Evolutionary conservation across 1,140 invertebrate species (phyloP).

Genomic region (Diprion similis): DNA sequence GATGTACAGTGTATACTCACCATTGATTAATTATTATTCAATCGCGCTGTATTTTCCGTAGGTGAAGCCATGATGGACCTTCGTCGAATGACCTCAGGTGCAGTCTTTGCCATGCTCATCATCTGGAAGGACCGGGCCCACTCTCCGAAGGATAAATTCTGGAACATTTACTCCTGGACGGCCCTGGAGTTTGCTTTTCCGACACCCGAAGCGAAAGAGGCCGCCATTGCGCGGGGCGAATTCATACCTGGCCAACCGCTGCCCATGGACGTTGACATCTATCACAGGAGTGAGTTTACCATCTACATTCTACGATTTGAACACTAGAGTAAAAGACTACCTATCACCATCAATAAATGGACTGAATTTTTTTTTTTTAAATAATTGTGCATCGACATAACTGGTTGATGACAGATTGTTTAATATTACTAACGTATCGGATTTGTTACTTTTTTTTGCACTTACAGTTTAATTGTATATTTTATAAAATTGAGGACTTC

Average conservation of each 20-base stretch:
- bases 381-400: too few species aligned
- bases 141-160: constrained; percentile 31
- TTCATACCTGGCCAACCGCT: constrained; percentile 69
- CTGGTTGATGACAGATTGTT: too few species aligned
- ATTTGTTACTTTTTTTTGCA: too few species aligned
- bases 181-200: constrained; percentile 71
- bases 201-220: constrained; percentile 54
- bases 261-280: constrained; percentile 77
- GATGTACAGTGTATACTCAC: too few species aligned
- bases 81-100: background rate
- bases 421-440: too few species aligned
- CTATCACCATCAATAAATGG: too few species aligned
- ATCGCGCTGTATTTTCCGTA: background rate
- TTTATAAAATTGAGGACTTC: too few species aligned
- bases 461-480: too few species aligned
- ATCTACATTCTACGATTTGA: background rate
- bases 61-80: background rate
- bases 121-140: background rate
- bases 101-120: background rate
- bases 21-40: too few species aligned
- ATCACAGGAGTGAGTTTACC: constrained; percentile 62
- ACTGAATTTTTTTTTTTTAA: too few species aligned
- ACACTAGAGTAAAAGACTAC: too few species aligned
- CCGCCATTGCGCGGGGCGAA: constrained; percentile 62
- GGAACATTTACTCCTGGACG: constrained; percentile 61